Evolutionary conservation across 1,140 invertebrate genomes (phyloP), one percentile per base, ranked within the genome.

Genomic region (Pentalonia nigronervosa): DNA sequence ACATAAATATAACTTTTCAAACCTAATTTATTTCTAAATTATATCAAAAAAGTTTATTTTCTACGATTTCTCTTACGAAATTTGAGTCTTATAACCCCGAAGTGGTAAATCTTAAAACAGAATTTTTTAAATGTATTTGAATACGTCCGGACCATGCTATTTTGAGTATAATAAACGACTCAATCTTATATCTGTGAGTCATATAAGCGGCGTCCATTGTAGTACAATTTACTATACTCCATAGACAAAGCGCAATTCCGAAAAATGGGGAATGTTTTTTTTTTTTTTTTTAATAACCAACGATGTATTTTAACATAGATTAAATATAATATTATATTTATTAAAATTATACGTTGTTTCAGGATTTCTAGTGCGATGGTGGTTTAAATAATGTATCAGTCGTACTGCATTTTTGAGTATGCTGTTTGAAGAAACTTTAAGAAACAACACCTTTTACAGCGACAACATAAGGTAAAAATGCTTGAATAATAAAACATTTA

Each of bases 401-500:
- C 50, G 11, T 53, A 25, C 34, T 41, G n/a, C 91, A 36, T 93
- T 86, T 45, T 93, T n/a, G 81, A 93, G 91, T 93, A 93, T 93
- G 91, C 81, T 45, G 81, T 86, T 56, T 93, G 91, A 93, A 84
- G 91, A 56, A 50, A 86, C 23, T 50, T 56, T 36, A n/a, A 45
- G 34, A 41, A 93, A 93, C 25, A 48, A 93, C 41, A 93, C 91
- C 21, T 93, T 84, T 9, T 30, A 84, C 34, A 84, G 98, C 95
- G 96, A 97, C 23, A 96, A 97, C n/a, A 99, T 99, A 98, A 99
- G 98, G 98, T 96, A 97, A 93, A 98, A 99, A 94, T 95, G 97
- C 1, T 96, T 97, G 41, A 47, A 84, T 25, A 41, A 25, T 30
- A 25, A 76, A 17, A 76, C 30, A 67, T 67, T 25, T 56, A 56